Conservation (phyloP, 2,797 vertebrate genomes). For the Carapus acus region DNA sequence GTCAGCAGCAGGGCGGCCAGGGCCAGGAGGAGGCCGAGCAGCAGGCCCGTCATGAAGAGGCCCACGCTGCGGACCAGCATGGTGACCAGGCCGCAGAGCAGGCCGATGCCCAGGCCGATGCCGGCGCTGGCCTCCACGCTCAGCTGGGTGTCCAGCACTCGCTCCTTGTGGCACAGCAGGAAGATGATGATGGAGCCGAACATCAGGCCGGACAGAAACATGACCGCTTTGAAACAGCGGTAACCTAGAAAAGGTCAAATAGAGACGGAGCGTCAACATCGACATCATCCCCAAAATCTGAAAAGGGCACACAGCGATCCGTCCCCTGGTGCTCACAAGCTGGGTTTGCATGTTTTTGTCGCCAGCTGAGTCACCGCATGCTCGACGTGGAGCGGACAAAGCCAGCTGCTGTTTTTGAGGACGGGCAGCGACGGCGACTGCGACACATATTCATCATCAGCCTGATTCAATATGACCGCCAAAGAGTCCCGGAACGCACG, state of each 20-base stretch:
- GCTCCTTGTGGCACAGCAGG: constrained; percentile 84
- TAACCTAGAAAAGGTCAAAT: constrained; percentile 67
- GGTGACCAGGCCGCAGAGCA: constrained; percentile 86
- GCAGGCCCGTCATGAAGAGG: constrained; percentile 85
- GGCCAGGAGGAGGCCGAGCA: constrained; percentile 81
- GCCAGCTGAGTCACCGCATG: neutral
- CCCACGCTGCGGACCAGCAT: constrained; percentile 86
- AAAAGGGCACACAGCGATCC: too few relatives aligned
- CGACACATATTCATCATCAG: neutral
- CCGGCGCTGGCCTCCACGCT: constrained; percentile 82
- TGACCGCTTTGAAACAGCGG: constrained; percentile 87
- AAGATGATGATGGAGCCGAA: constrained; percentile 84
- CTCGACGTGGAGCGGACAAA: neutral
- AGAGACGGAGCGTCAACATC: too few relatives aligned
- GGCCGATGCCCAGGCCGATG: constrained; percentile 84
- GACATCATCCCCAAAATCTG: too few relatives aligned
- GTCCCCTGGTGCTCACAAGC: neutral
- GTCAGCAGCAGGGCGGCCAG: constrained; percentile 71
- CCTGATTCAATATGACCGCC: too few relatives aligned
- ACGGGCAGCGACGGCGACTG: neutral
- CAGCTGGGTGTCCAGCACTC: constrained; percentile 82
- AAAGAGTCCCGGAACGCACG: neutral
- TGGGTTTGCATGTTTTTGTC: neutral
- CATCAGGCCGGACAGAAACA: constrained; percentile 88
- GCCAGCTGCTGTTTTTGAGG: neutral